A percentile compares a stretch with the other conserved stretches of the same genome.
Conservation (phyloP, 2,113 vertebrate species). For the Anarrhichthys ocellatus region DNA sequence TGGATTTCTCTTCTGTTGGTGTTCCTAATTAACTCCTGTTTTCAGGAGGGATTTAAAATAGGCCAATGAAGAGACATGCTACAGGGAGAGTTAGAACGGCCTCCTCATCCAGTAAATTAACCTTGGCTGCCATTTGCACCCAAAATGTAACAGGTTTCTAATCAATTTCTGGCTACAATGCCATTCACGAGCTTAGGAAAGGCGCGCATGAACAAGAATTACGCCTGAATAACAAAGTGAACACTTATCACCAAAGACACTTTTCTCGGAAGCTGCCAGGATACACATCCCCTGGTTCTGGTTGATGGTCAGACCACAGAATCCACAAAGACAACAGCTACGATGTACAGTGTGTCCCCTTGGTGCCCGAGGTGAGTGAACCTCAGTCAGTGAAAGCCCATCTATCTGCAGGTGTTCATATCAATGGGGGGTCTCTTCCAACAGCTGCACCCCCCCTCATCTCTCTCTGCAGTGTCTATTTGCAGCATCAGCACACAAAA, state of each 20-base stretch:
- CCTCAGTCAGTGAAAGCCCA: constrained; percentile 29
- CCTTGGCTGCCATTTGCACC: constrained; percentile 72
- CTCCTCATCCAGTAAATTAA: constrained; percentile 77
- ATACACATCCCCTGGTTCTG: constrained; percentile 1
- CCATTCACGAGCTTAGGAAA: constrained; percentile 35
- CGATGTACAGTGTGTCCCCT: background rate
- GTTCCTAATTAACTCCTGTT: constrained; percentile 76
- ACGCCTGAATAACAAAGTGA: constrained; percentile 48
- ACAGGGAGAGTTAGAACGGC: constrained; percentile 63
- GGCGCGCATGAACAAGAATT: constrained; percentile 49
- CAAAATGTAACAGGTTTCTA: constrained; percentile 71
- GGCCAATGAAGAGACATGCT: constrained; percentile 65
- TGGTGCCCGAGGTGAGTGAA: constrained; percentile 11
- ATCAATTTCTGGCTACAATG: constrained; percentile 44
- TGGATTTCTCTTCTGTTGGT: constrained; percentile 58
- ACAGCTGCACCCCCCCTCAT: constrained; percentile 24
- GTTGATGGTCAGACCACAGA: constrained; percentile 20
- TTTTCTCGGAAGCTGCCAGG: constrained; percentile 26
- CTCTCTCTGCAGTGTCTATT: constrained; percentile 15
- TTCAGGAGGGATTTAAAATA: constrained; percentile 75
- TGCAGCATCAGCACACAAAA: constrained; percentile 51
- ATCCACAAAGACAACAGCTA: constrained; percentile 21
- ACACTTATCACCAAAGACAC: constrained; percentile 42
- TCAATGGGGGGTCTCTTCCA: constrained; percentile 30
- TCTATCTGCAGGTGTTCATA: constrained; percentile 72